Conservation (phyloP, 1,140 invertebrate genomes). For the Euwallacea similis region DNA sequence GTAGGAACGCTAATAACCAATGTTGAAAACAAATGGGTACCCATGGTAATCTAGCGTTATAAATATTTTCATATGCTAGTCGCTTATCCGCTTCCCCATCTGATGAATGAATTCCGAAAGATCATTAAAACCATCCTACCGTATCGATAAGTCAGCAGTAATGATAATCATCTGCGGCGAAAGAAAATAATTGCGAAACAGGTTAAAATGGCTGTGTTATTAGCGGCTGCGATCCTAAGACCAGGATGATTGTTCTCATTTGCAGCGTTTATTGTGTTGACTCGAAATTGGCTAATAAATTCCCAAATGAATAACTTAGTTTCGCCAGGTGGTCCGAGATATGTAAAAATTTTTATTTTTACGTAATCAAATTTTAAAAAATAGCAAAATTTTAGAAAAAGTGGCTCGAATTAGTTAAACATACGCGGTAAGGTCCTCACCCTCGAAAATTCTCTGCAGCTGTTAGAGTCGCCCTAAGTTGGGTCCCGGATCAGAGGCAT, state of each 20-base stretch:
- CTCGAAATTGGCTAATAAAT: background rate
- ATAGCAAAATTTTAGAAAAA: too few species aligned
- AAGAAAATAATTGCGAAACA: slow-evolving; percentile 17
- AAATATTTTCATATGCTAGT: background rate
- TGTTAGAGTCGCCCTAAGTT: too few species aligned
- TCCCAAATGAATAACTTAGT: too few species aligned
- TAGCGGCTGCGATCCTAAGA: background rate
- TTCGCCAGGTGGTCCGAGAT: too few species aligned
- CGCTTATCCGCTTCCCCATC: slow-evolving; percentile 2
- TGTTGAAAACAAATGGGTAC: background rate
- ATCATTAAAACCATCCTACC: slow-evolving; percentile 20
- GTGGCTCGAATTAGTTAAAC: too few species aligned
- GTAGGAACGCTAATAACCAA: background rate
- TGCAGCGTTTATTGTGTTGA: background rate
- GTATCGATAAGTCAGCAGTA: slow-evolving; percentile 12
- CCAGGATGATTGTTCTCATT: background rate
- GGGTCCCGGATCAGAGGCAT: too few species aligned
- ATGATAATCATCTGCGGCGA: slow-evolving; percentile 11
- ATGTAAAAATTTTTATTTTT: too few species aligned
- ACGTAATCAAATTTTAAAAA: too few species aligned
- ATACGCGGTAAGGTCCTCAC: too few species aligned
- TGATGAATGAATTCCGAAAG: slow-evolving; percentile 21
- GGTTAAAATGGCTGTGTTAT: slow-evolving; percentile 7
- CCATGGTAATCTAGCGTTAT: background rate
- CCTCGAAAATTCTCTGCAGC: too few species aligned